Conservation (phyloP, 2,888 invertebrate genomes). For the Cybosia mesomella region DNA sequence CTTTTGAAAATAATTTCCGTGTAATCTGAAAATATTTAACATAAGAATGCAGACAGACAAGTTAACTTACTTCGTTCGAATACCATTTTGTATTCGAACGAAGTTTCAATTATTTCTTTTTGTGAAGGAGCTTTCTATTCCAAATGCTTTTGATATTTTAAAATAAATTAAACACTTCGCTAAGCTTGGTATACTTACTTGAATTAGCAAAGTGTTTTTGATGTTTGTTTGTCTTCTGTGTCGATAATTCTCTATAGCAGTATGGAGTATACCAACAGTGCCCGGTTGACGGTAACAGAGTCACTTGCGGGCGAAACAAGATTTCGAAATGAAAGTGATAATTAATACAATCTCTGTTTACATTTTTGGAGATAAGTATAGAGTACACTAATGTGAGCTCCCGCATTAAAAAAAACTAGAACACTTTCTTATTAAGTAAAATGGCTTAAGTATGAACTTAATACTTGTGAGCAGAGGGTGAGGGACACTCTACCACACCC, state of each 20-base stretch:
- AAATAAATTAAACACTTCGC: too few relatives aligned
- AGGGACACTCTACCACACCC: too few relatives aligned
- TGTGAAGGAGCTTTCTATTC: neutral
- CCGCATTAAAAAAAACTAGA: too few relatives aligned
- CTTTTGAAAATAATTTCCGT: slow-evolving; percentile 13
- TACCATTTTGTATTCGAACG: neutral
- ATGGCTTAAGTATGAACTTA: too few relatives aligned
- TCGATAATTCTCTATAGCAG: neutral
- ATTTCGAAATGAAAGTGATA: neutral
- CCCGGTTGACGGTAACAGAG: neutral
- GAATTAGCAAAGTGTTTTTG: too few relatives aligned
- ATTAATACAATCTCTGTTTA: neutral
- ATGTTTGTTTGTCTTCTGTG: too few relatives aligned
- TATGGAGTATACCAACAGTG: neutral
- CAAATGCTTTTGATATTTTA: too few relatives aligned
- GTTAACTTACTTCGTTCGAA: neutral
- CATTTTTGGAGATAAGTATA: too few relatives aligned
- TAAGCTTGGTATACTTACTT: too few relatives aligned
- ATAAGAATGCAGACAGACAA: slow-evolving; percentile 10
- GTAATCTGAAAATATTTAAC: slow-evolving; percentile 12
- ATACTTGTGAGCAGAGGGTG: too few relatives aligned
- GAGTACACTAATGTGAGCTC: too few relatives aligned
- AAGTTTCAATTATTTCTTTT: neutral
- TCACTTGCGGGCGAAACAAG: neutral
- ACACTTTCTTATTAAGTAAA: too few relatives aligned